Evolutionary conservation across 2,797 vertebrate genomes (phyloP).

Genomic region (Lepilemur ruficaudatus): DNA sequence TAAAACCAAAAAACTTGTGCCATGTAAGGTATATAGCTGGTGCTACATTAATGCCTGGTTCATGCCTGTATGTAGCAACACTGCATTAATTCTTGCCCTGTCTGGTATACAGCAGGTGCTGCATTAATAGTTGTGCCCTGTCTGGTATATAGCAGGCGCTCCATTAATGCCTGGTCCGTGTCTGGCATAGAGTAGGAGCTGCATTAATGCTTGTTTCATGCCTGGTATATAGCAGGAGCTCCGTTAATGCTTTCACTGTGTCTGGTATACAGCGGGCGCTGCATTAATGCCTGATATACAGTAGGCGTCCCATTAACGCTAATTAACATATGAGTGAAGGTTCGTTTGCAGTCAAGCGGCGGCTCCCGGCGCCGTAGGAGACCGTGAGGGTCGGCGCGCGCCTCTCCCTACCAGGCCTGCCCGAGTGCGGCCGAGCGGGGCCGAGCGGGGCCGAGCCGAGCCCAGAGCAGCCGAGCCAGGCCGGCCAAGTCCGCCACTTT

Average conservation of each 20-base stretch:
- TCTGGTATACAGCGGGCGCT: neutral
- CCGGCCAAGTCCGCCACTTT: slow-evolving; percentile 72
- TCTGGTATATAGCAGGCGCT: too few relatives aligned
- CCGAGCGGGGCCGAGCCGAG: neutral
- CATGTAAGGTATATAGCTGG: neutral
- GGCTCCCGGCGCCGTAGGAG: neutral
- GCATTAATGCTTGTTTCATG: too few relatives aligned
- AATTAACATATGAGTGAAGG: neutral
- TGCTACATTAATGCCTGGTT: neutral
- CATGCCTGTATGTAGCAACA: too few relatives aligned
- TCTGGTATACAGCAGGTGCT: neutral
- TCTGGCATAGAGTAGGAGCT: too few relatives aligned
- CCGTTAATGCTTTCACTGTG: neutral
- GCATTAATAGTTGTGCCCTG: too few relatives aligned
- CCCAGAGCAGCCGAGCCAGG: neutral
- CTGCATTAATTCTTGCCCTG: neutral
- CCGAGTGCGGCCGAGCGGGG: too few relatives aligned
- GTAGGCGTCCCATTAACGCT: neutral
- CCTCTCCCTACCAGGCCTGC: too few relatives aligned
- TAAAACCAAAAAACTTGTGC: neutral
- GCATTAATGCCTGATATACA: neutral
- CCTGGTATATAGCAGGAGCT: neutral
- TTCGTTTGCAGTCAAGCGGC: neutral
- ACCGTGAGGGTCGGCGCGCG: too few relatives aligned
- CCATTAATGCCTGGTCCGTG: too few relatives aligned